Evolutionary conservation across 2,888 invertebrate species (phyloP), one percentile per base, ranked within the genome.

Genomic region (Brenthis ino): DNA sequence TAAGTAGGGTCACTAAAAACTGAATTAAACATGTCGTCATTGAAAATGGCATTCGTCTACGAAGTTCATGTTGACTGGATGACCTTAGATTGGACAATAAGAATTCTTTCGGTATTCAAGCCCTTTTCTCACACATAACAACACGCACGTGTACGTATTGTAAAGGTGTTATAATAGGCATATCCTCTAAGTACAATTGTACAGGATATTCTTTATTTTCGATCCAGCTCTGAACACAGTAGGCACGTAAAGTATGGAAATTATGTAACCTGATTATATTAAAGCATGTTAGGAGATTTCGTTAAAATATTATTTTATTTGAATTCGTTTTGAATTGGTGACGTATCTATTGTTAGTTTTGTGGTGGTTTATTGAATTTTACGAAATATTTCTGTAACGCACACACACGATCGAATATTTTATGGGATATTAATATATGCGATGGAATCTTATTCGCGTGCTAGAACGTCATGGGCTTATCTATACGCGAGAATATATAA

Each of bases 201-300:
- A 85, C 91, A 89, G 91, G 91, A 92, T 89, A 82, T 85, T 80
- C 88, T 89, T 91, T 91, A 85, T 91, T 85, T 80, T 78, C 80
- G 81, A 91, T 91, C 91, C 90, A 80, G 72, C 64, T 75, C 74
- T 63, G 70, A 75, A 76, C 73, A 76, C 77, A 73, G 77, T 74
- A 76, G 82, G 85, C 91, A 91, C 91, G 91, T 91, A 56, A 67
- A 67, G 53, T 37, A 63, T 67, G 24, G 56, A 57, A 67, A 56
- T 57, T 37, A 13, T 61, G 56, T 63, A 63, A 67, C 63, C 56
- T 55, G 67, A 67, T 67, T 67, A 67, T 13, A 28, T 37, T 50
- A 13, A 57, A n/a, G 3, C 13, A 48, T 54, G 14, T 28, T 28
- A 28, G n/a, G 24, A 47, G 51, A 20, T 20, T 63, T 61, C 14